Evolutionary conservation across 1,140 invertebrate species (phyloP).

Genomic region (Ylistrum balloti): DNA sequence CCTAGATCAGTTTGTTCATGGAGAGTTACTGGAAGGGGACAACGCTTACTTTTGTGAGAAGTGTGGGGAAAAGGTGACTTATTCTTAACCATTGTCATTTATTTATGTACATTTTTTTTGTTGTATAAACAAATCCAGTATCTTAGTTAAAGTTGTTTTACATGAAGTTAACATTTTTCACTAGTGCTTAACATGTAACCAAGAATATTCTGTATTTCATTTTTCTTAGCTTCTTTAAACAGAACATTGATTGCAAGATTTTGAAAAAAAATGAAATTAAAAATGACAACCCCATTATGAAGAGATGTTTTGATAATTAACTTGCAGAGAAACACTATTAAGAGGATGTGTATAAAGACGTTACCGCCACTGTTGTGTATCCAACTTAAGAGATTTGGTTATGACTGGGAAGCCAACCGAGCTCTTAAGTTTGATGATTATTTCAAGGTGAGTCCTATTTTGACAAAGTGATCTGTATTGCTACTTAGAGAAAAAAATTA

Average conservation of each 20-base stretch:
- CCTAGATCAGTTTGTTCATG: slow-evolving; percentile 98
- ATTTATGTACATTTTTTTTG: too few relatives aligned
- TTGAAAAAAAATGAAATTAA: too few relatives aligned
- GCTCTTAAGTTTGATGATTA: slow-evolving; percentile 83
- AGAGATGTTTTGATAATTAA: background rate
- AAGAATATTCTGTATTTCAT: too few relatives aligned
- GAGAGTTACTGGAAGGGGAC: slow-evolving; percentile 97
- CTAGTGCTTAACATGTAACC: too few relatives aligned
- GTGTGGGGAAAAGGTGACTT: slow-evolving; percentile 97
- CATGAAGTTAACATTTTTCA: too few relatives aligned
- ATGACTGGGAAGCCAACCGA: slow-evolving; percentile 96
- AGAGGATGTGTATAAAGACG: slow-evolving; percentile 98
- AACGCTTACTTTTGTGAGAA: slow-evolving; percentile 99
- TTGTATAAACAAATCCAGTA: too few relatives aligned
- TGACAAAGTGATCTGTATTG: too few relatives aligned
- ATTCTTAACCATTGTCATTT: background rate
- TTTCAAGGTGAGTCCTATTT: slow-evolving; percentile 75
- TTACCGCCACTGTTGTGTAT: slow-evolving; percentile 97
- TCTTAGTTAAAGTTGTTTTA: too few relatives aligned
- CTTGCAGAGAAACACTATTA: slow-evolving; percentile 95
- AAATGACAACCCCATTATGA: too few relatives aligned
- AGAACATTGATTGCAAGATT: too few relatives aligned
- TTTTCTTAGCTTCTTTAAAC: too few relatives aligned
- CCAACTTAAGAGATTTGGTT: slow-evolving; percentile 98
- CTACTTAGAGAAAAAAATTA: too few relatives aligned